Percentiles rank a stretch among this genome's conserved stretches.
phyloP scores from a whole-genome alignment of 2,888 invertebrate species.

The Aleiodes testaceus region DNA sequence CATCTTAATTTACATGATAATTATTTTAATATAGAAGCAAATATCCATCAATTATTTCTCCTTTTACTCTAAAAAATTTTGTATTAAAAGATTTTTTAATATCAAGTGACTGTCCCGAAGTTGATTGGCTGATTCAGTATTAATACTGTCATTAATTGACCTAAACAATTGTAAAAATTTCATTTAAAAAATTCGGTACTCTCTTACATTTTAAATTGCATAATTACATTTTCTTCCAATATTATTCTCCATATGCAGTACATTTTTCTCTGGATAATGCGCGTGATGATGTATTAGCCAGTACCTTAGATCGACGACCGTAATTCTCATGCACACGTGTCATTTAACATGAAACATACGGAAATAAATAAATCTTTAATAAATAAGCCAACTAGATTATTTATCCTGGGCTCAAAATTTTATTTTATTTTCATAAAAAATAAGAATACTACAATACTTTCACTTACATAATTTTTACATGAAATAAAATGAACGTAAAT shows the following conservation, averaged over 20 bases:
- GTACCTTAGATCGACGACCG: slow-evolving; percentile 46
- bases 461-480: background rate
- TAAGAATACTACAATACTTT: slow-evolving; percentile 7
- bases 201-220: too few relatives aligned
- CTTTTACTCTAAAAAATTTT: background rate
- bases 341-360: slow-evolving; percentile 53
- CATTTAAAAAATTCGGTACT: too few relatives aligned
- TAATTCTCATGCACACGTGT: slow-evolving; percentile 56
- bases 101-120: slow-evolving; percentile 51
- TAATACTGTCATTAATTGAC: slow-evolving; percentile 14
- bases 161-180: background rate
- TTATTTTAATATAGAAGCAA: background rate
- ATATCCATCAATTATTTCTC: background rate
- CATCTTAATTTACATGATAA: slow-evolving; percentile 8
- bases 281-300: slow-evolving; percentile 28
- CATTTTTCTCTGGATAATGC: background rate
- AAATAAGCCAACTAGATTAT: slow-evolving; percentile 64
- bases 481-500: background rate
- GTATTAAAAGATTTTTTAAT: background rate
- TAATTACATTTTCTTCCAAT: too few relatives aligned
- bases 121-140: slow-evolving; percentile 39
- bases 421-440: slow-evolving; percentile 17
- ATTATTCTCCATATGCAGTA: too few relatives aligned
- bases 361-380: slow-evolving; percentile 66
- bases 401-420: slow-evolving; percentile 29